Evolutionary conservation across 2,113 vertebrate species (phyloP).

Genomic region (Hippoglossus stenolepis): DNA sequence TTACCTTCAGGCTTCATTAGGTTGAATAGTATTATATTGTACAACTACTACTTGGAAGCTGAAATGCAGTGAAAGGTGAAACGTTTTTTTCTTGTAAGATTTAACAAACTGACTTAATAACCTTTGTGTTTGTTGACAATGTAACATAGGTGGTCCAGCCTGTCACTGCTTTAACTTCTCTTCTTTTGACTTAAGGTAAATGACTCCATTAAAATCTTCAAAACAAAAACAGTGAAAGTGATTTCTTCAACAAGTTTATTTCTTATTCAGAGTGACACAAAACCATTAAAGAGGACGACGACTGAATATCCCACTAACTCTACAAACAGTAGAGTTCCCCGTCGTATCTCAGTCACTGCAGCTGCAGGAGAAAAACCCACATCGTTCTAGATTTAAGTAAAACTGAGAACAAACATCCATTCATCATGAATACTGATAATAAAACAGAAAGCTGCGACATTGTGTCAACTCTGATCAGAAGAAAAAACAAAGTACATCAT

Average conservation of each 20-base stretch:
- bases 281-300: slow-evolving; percentile 11
- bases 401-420: slow-evolving; percentile 6
- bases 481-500: neutral
- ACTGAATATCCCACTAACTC: slow-evolving; percentile 14
- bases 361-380: slow-evolving; percentile 12
- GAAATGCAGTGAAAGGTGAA: too few relatives aligned
- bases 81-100: too few relatives aligned
- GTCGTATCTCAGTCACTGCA: neutral
- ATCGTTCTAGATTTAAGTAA: neutral
- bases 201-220: neutral
- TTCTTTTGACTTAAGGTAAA: too few relatives aligned
- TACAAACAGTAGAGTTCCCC: neutral
- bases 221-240: slow-evolving; percentile 7
- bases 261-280: slow-evolving; percentile 41
- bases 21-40: too few relatives aligned
- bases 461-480: slow-evolving; percentile 7
- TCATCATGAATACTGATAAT: slow-evolving; percentile 7
- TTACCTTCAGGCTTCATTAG: too few relatives aligned
- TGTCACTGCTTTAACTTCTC: too few relatives aligned
- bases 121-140: too few relatives aligned
- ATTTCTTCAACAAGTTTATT: slow-evolving; percentile 61
- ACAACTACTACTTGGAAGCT: too few relatives aligned
- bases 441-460: slow-evolving; percentile 2
- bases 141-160: too few relatives aligned
- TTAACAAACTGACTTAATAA: too few relatives aligned